phyloP scores from a whole-genome alignment of 92 coral and sea anemone species.

The Phymanthus crucifer region DNA sequence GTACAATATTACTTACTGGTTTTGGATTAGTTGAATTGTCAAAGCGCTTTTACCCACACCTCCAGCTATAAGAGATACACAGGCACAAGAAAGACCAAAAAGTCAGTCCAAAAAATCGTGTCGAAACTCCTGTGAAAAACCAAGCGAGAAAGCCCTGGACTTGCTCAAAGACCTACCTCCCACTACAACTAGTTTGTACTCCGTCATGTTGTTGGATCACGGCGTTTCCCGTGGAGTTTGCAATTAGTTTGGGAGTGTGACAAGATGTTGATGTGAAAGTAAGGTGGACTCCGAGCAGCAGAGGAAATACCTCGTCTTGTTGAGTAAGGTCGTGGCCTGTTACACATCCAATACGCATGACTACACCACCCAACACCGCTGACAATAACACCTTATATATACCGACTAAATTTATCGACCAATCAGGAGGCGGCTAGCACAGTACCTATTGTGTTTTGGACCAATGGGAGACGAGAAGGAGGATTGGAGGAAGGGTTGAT shows the following conservation, averaged over 20 bases:
- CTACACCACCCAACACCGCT: constrained; percentile 22
- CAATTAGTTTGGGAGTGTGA: constrained; percentile 36
- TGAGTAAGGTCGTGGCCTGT: constrained; percentile 73
- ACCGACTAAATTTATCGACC: constrained; percentile 81
- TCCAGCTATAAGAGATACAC: constrained; percentile 72
- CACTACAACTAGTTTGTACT: constrained; percentile 93
- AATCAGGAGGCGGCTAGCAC: constrained; percentile 56
- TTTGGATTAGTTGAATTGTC: constrained; percentile 97
- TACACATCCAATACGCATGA: constrained; percentile 72
- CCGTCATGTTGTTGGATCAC: constrained; percentile 70
- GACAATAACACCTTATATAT: constrained; percentile 48
- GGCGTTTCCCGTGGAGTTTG: constrained; percentile 24
- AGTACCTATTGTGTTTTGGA: constrained; percentile 34
- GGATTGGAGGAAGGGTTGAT: neutral
- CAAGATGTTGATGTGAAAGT: constrained; percentile 16
- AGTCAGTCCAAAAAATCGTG: constrained; percentile 11
- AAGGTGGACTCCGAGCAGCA: constrained; percentile 21
- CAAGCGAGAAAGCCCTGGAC: too few species aligned
- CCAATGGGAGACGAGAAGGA: constrained; percentile 22
- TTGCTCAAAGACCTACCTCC: constrained; percentile 90
- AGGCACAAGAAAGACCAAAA: constrained; percentile 21
- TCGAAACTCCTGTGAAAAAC: too few species aligned
- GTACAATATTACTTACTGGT: constrained; percentile 74
- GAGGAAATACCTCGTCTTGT: constrained; percentile 62
- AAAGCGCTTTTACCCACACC: constrained; percentile 98